phyloP scores from a whole-genome alignment of 2,797 vertebrate genomes.

The Chelmon rostratus region DNA sequence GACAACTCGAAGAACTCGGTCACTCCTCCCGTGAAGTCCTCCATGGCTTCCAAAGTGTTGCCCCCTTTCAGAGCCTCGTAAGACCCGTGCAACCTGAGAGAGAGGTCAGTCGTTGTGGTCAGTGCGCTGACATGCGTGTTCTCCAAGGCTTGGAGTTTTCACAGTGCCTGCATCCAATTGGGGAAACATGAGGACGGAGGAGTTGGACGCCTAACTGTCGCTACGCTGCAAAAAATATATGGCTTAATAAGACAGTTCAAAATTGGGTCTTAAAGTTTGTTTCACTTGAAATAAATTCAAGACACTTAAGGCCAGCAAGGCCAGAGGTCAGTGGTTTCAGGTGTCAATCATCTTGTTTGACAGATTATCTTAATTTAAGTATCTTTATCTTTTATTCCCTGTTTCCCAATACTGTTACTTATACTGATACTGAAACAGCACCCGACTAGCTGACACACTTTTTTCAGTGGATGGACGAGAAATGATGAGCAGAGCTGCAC shows the following conservation, averaged over 20 bases:
- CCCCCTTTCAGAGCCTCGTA: slow-evolving; percentile 98
- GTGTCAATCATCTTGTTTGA: not conserved
- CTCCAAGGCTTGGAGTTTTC: not conserved
- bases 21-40: slow-evolving; percentile 98
- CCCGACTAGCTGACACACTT: too few relatives aligned
- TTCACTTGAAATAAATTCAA: not conserved
- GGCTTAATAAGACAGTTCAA: not conserved
- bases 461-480: too few relatives aligned
- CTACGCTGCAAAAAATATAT: slow-evolving; percentile 3
- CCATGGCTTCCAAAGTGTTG: slow-evolving; percentile 98
- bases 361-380: not conserved
- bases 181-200: slow-evolving; percentile 13
- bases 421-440: not conserved
- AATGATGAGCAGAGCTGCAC: not conserved
- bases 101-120: slow-evolving; percentile 22
- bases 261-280: not conserved
- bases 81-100: slow-evolving; percentile 92
- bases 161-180: slow-evolving; percentile 3
- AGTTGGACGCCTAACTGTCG: not conserved
- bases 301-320: not conserved
- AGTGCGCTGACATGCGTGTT: slow-evolving; percentile 27
- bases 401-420: not conserved
- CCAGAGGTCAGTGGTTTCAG: not conserved
- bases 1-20: slow-evolving; percentile 96
- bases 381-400: not conserved